Base-by-base conservation (phyloP, 2,113 vertebrate genomes). In the Todiramphus saurophagus region DNA sequence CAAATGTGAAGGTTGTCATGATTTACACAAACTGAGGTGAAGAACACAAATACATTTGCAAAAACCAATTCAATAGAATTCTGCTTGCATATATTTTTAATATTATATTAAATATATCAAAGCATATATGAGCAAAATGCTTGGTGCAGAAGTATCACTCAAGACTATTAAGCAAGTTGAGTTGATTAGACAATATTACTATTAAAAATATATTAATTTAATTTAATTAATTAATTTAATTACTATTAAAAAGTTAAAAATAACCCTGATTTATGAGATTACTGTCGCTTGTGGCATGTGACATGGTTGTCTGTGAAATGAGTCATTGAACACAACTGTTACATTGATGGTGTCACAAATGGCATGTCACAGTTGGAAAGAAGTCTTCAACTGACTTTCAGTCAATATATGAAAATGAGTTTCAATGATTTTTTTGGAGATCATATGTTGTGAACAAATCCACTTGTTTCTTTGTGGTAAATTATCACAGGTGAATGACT, bases 291-390 rank as follows among this genome's bases (percentile, higher is more conserved):
- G 58, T 79, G 89, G 56, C 41, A 93, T 68, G 44, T 89, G 73
- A 67, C 64, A 83, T 51, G 53, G 4, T 18, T 82, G 18, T 88
- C 76, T 87, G 27, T 85, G 76, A 83, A 96, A 85, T 5, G 19
- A 91, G 30, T 74, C 56, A 89, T 11, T 43, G 53, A 79, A 91
- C 31, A 55, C 41, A 88, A 91, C 72, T 67, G 30, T 79, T 95
- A 60, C 23, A 72, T 48, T 87, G 70, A 81, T 27, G 50, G 39
- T 73, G 16, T 64, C 28, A 69, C 30, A 91, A 88, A 94, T 79
- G 66, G 68, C 50, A 96, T 94, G 92, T 92, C 86, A 83, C 50
- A 79, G 62, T 43, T 70, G 46, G 88, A 88, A 93, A 92, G 37
- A 69, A 82, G 37, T 51, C 63, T 88, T 83, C 35, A 68, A 83